Evolutionary conservation across 2,797 vertebrate genomes (phyloP).

Genomic region (Simalia tracyae): DNA sequence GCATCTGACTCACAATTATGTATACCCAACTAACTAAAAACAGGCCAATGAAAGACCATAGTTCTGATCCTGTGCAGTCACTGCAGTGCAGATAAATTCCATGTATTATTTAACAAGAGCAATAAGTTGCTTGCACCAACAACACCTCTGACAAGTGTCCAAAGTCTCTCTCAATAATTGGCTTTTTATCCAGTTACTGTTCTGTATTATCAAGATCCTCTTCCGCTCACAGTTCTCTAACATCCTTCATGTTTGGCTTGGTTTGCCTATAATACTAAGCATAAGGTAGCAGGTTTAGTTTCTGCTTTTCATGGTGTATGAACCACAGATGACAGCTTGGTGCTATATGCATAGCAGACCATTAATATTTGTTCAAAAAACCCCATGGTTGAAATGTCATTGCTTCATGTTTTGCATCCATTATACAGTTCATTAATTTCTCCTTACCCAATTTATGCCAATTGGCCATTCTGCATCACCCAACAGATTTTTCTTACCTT

Average conservation of each 20-base stretch:
- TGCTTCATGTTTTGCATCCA: not conserved
- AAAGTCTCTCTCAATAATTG: not conserved
- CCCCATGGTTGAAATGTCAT: not conserved
- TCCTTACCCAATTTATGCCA: not conserved
- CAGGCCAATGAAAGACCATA: conserved; percentile 34
- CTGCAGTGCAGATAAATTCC: not conserved
- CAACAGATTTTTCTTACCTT: conserved; percentile 75
- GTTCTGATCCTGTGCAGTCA: conserved; percentile 22
- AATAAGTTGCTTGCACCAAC: not conserved
- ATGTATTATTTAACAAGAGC: not conserved
- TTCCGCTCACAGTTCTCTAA: not conserved
- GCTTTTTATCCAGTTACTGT: not conserved
- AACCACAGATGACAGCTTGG: not conserved
- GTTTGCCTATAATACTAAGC: too few species aligned
- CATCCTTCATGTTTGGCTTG: too few species aligned
- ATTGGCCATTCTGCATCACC: accelerated
- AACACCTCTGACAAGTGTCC: not conserved
- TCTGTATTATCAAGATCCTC: not conserved
- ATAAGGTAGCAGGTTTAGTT: too few species aligned
- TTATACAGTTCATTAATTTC: not conserved
- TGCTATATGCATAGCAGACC: too few species aligned
- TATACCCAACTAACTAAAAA: conserved; percentile 42
- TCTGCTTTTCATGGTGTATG: too few species aligned
- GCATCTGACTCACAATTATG: conserved; percentile 38
- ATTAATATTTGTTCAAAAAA: not conserved